These are phyloP conservation scores for Diuraphis noxia DNA, from an alignment of 1,140 invertebrate genomes.

Conservation along the genomic window DNA sequence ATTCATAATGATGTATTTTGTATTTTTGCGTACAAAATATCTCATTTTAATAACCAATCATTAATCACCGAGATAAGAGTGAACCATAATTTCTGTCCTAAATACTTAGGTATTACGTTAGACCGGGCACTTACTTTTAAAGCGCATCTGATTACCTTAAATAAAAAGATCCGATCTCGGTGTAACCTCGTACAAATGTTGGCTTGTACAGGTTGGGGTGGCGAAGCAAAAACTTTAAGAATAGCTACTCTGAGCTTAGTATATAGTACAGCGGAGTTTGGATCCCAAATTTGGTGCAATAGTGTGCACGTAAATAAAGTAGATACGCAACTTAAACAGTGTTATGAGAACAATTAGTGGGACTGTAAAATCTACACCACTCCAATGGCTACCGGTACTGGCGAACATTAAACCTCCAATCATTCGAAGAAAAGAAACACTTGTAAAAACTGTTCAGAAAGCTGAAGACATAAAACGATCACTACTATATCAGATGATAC, in stretches of 20 bases:
- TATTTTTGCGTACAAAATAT: too few relatives aligned
- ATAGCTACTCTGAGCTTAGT: not conserved
- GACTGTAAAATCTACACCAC: not conserved
- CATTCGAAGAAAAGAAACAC: not conserved
- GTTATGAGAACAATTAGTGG: not conserved
- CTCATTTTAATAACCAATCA: too few relatives aligned
- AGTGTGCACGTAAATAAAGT: not conserved
- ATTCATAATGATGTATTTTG: too few relatives aligned
- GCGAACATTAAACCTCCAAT: constrained; percentile 15
- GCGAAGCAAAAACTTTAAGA: not conserved
- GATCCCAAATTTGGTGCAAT: not conserved
- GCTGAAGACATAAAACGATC: too few relatives aligned
- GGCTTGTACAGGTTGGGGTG: not conserved
- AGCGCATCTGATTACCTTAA: too few relatives aligned
- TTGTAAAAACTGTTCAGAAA: too few relatives aligned
- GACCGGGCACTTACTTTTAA: not conserved
- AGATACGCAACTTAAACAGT: not conserved
- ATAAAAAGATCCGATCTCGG: too few relatives aligned
- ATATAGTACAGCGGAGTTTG: not conserved
- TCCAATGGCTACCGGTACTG: constrained; percentile 12
- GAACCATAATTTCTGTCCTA: not conserved
- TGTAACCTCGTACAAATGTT: not conserved
- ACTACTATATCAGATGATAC: too few relatives aligned
- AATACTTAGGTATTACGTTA: not conserved
- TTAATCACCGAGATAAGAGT: not conserved